phyloP scores from a whole-genome alignment of 1,140 invertebrate species.

The Polypedilum pembai region DNA sequence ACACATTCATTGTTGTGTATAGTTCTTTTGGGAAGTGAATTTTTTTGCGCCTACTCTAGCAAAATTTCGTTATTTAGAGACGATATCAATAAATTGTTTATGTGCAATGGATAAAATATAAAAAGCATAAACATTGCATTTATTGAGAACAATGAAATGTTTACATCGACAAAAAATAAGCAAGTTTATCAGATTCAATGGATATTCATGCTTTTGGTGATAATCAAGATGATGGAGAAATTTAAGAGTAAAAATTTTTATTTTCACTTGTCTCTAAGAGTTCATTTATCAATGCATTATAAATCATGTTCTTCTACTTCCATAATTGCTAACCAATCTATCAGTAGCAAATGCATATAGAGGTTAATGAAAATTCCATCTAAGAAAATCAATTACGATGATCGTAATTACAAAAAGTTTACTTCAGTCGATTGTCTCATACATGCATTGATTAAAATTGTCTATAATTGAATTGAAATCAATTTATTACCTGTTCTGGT shows the following conservation, averaged over 20 bases:
- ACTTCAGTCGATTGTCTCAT: neutral
- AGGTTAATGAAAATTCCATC: too few species aligned
- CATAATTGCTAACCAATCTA: too few species aligned
- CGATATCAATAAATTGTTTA: slow-evolving; percentile 21
- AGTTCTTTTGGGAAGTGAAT: neutral
- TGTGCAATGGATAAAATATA: neutral
- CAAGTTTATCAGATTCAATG: too few species aligned
- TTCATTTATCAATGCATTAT: too few species aligned
- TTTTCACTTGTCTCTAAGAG: too few species aligned
- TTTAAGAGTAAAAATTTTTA: too few species aligned
- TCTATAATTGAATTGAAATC: slow-evolving; percentile 19
- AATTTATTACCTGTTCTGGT: slow-evolving; percentile 81
- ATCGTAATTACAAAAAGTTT: neutral
- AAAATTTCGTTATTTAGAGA: neutral
- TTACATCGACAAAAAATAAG: slow-evolving; percentile 1
- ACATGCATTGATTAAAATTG: neutral
- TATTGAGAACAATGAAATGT: neutral
- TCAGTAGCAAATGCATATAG: too few species aligned
- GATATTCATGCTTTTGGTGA: too few species aligned
- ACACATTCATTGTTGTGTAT: neutral
- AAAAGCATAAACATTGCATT: neutral
- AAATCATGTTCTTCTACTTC: too few species aligned
- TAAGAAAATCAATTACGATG: too few species aligned
- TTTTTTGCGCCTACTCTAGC: slow-evolving; percentile 10
- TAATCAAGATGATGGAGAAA: too few species aligned